Evolutionary conservation across 2,888 invertebrate species (phyloP).

Genomic region (Drosophila fulvimacula): DNA sequence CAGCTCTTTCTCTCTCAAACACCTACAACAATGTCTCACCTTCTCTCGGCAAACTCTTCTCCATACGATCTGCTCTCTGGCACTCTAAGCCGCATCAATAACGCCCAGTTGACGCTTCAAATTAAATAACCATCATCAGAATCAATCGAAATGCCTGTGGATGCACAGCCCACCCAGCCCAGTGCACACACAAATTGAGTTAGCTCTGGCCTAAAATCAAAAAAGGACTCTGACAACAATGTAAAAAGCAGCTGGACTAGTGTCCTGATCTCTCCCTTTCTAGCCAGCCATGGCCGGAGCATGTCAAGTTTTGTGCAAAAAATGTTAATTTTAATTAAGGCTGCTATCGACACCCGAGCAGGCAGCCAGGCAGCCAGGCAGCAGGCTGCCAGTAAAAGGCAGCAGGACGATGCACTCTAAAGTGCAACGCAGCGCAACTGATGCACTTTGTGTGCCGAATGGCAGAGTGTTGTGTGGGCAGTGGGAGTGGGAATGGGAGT

Average conservation of each 20-base stretch:
- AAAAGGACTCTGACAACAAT: constrained; percentile 62
- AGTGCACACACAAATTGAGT: constrained; percentile 63
- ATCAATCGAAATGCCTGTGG: constrained; percentile 63
- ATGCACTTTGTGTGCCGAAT: constrained; percentile 69
- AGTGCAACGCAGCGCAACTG: constrained; percentile 80
- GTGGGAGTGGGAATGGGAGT: not conserved
- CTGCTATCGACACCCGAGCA: constrained; percentile 76
- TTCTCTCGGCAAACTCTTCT: constrained; percentile 12
- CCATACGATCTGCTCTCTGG: constrained; percentile 19
- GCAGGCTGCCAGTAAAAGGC: constrained; percentile 17
- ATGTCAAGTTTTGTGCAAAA: constrained; percentile 71
- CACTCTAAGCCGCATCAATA: constrained; percentile 69
- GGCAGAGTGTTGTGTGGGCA: constrained; percentile 8
- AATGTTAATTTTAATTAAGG: constrained; percentile 80
- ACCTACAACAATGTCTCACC: not conserved
- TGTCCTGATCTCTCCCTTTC: constrained; percentile 34
- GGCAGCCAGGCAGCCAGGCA: constrained; percentile 25
- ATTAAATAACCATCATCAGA: constrained; percentile 80
- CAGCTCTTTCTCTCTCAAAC: not conserved
- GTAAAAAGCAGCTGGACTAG: constrained; percentile 41
- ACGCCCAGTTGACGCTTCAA: constrained; percentile 75
- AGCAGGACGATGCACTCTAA: constrained; percentile 63
- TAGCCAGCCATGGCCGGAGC: constrained; percentile 21
- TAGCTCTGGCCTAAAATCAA: constrained; percentile 78
- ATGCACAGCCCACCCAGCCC: not conserved